These are phyloP conservation scores for Ptilorrhoa leucosticta DNA, from an alignment of 2,113 vertebrate species.

Conservation along the genomic window DNA sequence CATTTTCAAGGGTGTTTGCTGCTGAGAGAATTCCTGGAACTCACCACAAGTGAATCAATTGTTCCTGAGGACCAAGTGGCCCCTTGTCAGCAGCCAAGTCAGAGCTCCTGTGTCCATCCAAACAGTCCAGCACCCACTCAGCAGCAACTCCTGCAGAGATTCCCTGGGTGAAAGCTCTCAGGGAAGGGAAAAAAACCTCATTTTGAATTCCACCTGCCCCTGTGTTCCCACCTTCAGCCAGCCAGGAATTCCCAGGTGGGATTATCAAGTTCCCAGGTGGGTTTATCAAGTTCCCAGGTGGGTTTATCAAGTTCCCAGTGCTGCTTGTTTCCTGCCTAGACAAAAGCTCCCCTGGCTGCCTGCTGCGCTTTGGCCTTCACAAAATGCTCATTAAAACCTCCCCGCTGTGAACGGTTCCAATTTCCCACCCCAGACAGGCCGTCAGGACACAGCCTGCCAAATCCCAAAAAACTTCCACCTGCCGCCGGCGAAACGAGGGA, in stretches of 20 bases:
- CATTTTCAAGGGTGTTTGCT: background rate
- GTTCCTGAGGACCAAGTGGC: background rate
- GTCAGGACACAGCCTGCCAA: background rate
- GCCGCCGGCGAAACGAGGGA: background rate
- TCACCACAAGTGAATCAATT: background rate
- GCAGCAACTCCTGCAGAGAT: background rate
- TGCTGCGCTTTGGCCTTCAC: background rate
- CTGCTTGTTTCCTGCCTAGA: background rate
- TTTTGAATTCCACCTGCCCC: background rate
- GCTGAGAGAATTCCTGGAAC: background rate
- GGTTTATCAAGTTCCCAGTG: rapidly evolving
- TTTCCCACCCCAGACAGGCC: background rate
- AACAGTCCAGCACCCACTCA: background rate
- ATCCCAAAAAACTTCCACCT: background rate
- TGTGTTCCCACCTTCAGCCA: background rate
- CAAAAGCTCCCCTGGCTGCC: background rate
- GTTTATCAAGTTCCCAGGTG: background rate
- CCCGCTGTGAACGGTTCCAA: background rate
- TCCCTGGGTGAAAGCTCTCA: background rate
- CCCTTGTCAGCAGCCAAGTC: background rate
- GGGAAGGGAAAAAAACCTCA: background rate
- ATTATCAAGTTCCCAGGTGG: background rate
- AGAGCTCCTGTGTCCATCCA: background rate
- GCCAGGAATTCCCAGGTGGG: background rate
- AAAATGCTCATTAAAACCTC: background rate